Base-by-base conservation (phyloP, 2,888 invertebrate species). In the Nephrocerus scutellatus region DNA sequence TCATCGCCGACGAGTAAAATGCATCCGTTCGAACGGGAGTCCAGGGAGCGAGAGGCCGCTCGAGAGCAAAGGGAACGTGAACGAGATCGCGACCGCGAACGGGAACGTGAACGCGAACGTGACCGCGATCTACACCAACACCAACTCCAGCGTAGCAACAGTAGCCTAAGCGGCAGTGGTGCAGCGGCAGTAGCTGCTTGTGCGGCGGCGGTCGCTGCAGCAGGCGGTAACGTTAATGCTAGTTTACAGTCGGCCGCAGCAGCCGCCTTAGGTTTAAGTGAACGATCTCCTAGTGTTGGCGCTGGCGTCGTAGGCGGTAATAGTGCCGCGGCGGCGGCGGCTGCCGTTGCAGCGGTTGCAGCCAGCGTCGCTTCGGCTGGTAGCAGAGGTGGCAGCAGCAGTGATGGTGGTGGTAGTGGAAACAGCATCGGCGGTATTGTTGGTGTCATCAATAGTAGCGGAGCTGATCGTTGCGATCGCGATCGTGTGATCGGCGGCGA, bases 211-310 rank as follows among this genome's bases (percentile, higher is more conserved):
- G 58, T 56, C 10, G 56, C 57, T 12, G 61, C 56, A 3, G 57
- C 52, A 21, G 56, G 60, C 35, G 60, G 57, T 33, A 60, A 57
- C 48, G 54, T 58, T 9, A 60, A 56, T 44, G 58, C 59, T 20
- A 62, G 62, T 36, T 53, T 53, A 33, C 48, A 54, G 44, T 53
- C 53, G 47, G 62, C 60, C 36, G 54, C 57, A 30, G 56, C 54
- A 37, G 62, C 57, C 26, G 63, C 62, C 18, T 50, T 64, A 43
- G 61, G 63, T 29, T 50, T 63, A 52, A 56, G 57, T 48, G 66
- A 66, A 62, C 53, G 66, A 61, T 63, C 66, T 63, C 63, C 66
- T 48, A 62, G 66, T 54, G 62, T 64, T 46, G 61, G 66, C 41
- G 59, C 60, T 44, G 58, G 57, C 48, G 62, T 52, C 39, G 61